Base-by-base conservation (phyloP, 2,888 invertebrate genomes). In the Andrena trimmerana region DNA sequence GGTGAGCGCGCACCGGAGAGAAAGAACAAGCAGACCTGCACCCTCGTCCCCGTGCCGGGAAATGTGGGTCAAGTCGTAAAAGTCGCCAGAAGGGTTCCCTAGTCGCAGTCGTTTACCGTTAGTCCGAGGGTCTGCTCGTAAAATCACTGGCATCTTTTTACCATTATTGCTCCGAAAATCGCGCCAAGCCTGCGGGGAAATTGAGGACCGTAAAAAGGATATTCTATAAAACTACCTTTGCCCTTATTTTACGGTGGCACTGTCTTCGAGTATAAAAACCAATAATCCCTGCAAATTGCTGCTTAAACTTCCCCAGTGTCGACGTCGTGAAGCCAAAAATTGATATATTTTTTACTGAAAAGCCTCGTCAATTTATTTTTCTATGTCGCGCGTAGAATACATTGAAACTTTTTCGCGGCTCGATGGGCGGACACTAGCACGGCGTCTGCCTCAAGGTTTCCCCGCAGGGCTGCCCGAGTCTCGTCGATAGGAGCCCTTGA, bases 31-130 rank as follows among this genome's bases (percentile, higher is more conserved):
- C 62, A 57, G 82, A 68, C 80, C 75, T 70, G 71, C 54, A 79
- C 75, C 85, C 60, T 81, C 62, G 60, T 75, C 71, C 29, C 13
- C 48, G 50, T 54, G 33, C 62, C 68, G 8, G 76, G 77, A 84
- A 84, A 91, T 87, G 73, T 91, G 86, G 90, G 91, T 90, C 89
- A 88, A 84, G 89, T 83, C 88, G 85, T 90, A 88, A 90, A 90
- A 77, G 33, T 20, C 42, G 27, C 36, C 78, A 84, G 84, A 85
- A 85, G 84, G 84, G 84, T 84, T 84, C 67, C 54, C 1, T 36
- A 54, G 60, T 68, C n/a, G 62, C 76, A 59, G 52, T 57, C 20
- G 31, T 52, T 70, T 67, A 84, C 71, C 60, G 74, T 84, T 83
- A 78, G 8, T 36, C 13, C 29, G 8, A 27, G 42, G n/a, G 5